Conservation (phyloP, 2,113 vertebrate genomes). For the Cinclus mexicanus region DNA sequence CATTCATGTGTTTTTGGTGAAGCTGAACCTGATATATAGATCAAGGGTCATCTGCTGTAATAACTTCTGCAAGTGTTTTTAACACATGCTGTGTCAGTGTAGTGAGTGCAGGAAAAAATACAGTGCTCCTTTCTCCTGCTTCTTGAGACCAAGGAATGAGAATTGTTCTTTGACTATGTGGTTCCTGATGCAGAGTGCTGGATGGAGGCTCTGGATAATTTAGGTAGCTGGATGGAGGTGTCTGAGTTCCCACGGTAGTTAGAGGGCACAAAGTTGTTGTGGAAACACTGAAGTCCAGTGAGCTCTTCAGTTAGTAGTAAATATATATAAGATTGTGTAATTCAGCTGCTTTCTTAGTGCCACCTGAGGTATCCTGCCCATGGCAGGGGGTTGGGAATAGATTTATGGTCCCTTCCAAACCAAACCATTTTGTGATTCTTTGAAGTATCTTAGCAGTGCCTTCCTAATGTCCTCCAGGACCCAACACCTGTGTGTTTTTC, state of each 20-base stretch:
- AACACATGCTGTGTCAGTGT: fast-evolving
- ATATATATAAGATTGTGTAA: fast-evolving
- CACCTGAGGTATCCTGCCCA: neutral
- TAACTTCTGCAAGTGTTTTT: neutral
- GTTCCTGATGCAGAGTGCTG: neutral
- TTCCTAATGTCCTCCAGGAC: neutral
- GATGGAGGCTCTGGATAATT: neutral
- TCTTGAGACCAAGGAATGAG: neutral
- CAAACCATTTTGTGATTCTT: neutral
- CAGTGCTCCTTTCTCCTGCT: neutral
- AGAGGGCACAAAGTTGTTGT: neutral
- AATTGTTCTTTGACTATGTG: neutral
- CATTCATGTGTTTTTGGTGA: neutral
- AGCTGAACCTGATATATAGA: neutral
- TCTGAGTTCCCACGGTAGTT: neutral
- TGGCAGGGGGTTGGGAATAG: neutral
- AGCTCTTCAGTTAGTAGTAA: neutral
- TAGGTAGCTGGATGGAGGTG: neutral
- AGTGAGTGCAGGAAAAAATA: neutral
- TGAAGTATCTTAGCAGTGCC: neutral
- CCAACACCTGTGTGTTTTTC: neutral
- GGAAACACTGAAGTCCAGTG: neutral
- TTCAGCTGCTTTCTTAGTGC: neutral
- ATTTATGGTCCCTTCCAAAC: neutral
- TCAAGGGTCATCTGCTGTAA: neutral